A percentile compares a stretch with the other conserved stretches of the same genome.
These are phyloP conservation scores for Melanotaenia trifasciata DNA, from an alignment of 2,797 vertebrate species.

Conservation along the genomic window DNA sequence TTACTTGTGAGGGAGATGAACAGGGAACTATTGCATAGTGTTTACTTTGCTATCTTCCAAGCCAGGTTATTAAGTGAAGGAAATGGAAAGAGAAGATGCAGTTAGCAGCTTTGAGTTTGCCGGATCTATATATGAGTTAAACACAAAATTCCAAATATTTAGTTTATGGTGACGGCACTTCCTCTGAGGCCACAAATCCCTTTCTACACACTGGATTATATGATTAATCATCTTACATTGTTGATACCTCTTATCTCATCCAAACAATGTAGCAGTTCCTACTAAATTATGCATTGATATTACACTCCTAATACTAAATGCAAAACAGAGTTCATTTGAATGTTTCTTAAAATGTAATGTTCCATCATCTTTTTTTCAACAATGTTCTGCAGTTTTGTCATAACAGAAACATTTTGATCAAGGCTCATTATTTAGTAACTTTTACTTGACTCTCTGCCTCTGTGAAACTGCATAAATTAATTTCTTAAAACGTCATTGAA, in stretches of 20 bases:
- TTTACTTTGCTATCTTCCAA: not conserved
- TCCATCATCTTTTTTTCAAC: slow-evolving; percentile 4
- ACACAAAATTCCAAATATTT: slow-evolving; percentile 9
- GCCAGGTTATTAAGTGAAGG: not conserved
- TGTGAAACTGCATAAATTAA: slow-evolving; percentile 35
- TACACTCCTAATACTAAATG: slow-evolving; percentile 6
- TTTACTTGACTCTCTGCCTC: slow-evolving; percentile 20
- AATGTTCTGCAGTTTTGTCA: slow-evolving; percentile 17
- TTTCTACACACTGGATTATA: slow-evolving; percentile 10
- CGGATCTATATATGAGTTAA: slow-evolving; percentile 4
- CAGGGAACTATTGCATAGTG: not conserved
- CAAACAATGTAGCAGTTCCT: slow-evolving; percentile 15
- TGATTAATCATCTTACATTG: slow-evolving; percentile 26
- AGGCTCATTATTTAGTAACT: slow-evolving; percentile 24
- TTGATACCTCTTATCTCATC: slow-evolving; percentile 8
- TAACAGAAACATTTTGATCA: slow-evolving; percentile 42
- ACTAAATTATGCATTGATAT: not conserved
- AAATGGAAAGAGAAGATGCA: slow-evolving; percentile 11
- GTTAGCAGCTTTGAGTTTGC: slow-evolving; percentile 1
- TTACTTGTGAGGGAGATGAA: slow-evolving; percentile 1
- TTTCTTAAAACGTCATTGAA: not conserved
- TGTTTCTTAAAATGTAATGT: slow-evolving; percentile 23
- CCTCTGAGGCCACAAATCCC: not conserved
- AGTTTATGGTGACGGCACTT: not conserved
- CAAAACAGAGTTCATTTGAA: slow-evolving; percentile 15